These are phyloP conservation scores for Brevimyrus niger DNA, from an alignment of 2,113 vertebrate genomes.

Conservation along the genomic window DNA sequence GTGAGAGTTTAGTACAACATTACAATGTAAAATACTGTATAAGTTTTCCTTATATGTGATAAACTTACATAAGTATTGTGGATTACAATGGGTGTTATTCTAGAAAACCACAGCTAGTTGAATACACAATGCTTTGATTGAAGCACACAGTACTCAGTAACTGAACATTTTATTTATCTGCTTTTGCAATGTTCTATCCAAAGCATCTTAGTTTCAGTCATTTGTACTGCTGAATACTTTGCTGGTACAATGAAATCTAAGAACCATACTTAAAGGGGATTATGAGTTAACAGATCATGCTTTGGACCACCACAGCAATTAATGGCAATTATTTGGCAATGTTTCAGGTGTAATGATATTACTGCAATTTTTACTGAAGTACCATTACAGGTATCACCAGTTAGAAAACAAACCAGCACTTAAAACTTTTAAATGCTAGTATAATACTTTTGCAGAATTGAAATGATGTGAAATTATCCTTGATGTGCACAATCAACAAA, in stretches of 20 bases:
- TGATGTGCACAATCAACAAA: not conserved
- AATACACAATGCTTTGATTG: not conserved
- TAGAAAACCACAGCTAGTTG: not conserved
- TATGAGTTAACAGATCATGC: not conserved
- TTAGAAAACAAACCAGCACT: not conserved
- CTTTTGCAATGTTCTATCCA: not conserved
- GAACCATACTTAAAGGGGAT: not conserved
- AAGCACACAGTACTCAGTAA: not conserved
- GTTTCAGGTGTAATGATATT: not conserved
- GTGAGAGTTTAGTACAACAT: not conserved
- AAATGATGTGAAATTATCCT: not conserved
- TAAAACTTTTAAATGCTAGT: not conserved
- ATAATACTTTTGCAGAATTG: not conserved
- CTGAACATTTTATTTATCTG: not conserved
- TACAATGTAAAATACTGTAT: not conserved
- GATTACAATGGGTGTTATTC: not conserved
- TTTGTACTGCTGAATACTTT: not conserved
- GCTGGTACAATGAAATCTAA: not conserved
- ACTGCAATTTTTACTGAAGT: not conserved
- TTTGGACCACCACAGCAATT: not conserved
- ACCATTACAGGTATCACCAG: not conserved
- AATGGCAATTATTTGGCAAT: not conserved
- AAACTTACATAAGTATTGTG: not conserved
- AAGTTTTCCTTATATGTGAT: not conserved
- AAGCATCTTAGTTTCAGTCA: not conserved